Evolutionary conservation across 2,888 invertebrate species (phyloP).

Genomic region (Anticlea derivata): DNA sequence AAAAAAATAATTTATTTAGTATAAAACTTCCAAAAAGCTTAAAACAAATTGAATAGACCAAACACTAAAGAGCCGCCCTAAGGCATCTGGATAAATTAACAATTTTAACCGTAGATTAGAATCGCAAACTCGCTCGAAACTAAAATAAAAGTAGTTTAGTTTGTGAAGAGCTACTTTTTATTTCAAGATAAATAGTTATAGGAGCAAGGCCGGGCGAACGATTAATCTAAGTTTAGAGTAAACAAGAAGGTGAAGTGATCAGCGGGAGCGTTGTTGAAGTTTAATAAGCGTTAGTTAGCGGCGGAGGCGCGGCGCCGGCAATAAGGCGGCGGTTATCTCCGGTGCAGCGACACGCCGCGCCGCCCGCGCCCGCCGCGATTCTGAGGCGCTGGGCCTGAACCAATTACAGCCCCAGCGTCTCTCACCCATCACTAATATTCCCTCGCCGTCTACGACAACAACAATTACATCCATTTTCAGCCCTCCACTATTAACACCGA

Average conservation of each 20-base stretch:
- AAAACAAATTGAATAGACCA: background rate
- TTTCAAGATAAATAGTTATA: constrained; percentile 62
- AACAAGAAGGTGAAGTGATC: constrained; percentile 83
- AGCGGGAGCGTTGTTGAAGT: constrained; percentile 79
- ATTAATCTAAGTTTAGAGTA: constrained; percentile 82
- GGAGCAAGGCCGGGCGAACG: constrained; percentile 63
- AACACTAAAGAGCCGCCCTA: background rate
- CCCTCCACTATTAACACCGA: constrained; percentile 10
- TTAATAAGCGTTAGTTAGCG: constrained; percentile 82
- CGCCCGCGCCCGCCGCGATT: constrained; percentile 20
- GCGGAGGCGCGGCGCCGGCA: constrained; percentile 66
- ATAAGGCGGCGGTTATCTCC: constrained; percentile 77
- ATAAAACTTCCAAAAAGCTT: background rate
- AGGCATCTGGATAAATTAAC: constrained; percentile 24
- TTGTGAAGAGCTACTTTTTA: constrained; percentile 42
- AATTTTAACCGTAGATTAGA: constrained; percentile 26
- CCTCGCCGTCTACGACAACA: constrained; percentile 26
- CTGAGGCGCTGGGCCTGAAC: constrained; percentile 28
- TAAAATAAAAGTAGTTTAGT: constrained; percentile 31
- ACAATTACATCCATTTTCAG: constrained; percentile 35
- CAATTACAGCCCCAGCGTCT: constrained; percentile 58
- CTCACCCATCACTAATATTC: constrained; percentile 44
- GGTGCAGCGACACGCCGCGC: constrained; percentile 54
- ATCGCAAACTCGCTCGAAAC: constrained; percentile 28
- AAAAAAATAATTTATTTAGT: too few relatives aligned